These are phyloP conservation scores for Potamarius usumacintae DNA, from an alignment of 2,113 vertebrate genomes.

Conservation along the genomic window DNA sequence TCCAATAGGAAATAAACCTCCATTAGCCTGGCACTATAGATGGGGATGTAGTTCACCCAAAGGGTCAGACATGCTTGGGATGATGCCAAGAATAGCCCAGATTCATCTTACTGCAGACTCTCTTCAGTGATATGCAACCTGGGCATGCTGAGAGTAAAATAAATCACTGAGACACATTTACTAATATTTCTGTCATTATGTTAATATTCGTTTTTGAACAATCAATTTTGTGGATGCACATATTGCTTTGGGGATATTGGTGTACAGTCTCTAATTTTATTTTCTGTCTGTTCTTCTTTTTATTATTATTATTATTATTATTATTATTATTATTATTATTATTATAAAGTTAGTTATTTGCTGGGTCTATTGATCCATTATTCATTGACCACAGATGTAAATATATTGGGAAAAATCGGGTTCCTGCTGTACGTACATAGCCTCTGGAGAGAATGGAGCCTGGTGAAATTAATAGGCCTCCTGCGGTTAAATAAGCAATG, in stretches of 20 bases:
- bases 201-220: conserved; percentile 31
- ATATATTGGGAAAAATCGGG: conserved; percentile 73
- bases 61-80: conserved; percentile 73
- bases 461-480: conserved; percentile 82
- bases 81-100: conserved; percentile 68
- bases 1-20: conserved; percentile 71
- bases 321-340: too few species aligned
- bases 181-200: conserved; percentile 33
- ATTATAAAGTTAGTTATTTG: conserved; percentile 10
- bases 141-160: conserved; percentile 26
- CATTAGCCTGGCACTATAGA: conserved; percentile 71
- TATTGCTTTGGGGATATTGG: conserved; percentile 15
- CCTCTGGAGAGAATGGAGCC: conserved; percentile 74
- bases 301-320: too few species aligned
- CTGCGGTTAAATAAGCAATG: conserved; percentile 78
- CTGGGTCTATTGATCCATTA: conserved; percentile 63
- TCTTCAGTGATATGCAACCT: conserved; percentile 11
- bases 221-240: neutral
- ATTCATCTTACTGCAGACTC: conserved; percentile 46
- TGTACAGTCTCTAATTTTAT: neutral
- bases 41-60: conserved; percentile 76
- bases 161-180: neutral
- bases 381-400: conserved; percentile 75
- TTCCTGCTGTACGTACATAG: conserved; percentile 63
- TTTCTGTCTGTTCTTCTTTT: neutral